These are phyloP conservation scores for Calameuta pallipes DNA, from an alignment of 2,888 invertebrate species.

Conservation along the genomic window DNA sequence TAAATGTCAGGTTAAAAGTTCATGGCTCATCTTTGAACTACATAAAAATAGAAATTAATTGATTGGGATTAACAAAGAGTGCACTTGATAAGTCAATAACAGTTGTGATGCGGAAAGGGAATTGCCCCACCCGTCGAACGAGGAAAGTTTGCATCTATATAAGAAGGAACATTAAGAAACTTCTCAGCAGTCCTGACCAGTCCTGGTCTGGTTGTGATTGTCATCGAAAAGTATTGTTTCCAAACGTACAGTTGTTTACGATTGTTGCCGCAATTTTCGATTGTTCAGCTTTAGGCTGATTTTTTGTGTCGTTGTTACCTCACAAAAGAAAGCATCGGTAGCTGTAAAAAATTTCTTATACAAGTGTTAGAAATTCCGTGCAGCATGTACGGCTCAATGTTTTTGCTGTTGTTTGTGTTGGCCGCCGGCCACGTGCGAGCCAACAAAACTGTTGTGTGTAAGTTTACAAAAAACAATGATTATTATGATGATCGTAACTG, in stretches of 20 bases:
- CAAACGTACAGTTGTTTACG: background rate
- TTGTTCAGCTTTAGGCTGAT: background rate
- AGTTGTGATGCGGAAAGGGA: background rate
- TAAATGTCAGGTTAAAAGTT: background rate
- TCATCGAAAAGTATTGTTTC: background rate
- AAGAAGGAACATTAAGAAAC: background rate
- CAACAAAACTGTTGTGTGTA: background rate
- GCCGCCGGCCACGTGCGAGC: background rate
- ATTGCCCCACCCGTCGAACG: background rate
- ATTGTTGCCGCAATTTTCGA: background rate
- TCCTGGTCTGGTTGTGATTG: background rate
- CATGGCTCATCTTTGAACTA: background rate
- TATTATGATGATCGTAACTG: background rate
- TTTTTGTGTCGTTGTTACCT: background rate
- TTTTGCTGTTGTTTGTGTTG: background rate
- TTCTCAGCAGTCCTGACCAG: background rate
- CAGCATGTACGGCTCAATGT: background rate
- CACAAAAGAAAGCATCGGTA: background rate
- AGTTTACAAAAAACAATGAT: background rate
- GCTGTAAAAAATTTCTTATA: background rate
- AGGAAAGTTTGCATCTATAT: background rate
- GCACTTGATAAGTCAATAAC: background rate
- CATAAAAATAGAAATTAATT: background rate
- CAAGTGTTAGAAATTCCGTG: background rate
- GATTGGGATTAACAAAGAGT: background rate